phyloP scores from a whole-genome alignment of 2,797 vertebrate genomes.

The Macrochelys suwanniensis region DNA sequence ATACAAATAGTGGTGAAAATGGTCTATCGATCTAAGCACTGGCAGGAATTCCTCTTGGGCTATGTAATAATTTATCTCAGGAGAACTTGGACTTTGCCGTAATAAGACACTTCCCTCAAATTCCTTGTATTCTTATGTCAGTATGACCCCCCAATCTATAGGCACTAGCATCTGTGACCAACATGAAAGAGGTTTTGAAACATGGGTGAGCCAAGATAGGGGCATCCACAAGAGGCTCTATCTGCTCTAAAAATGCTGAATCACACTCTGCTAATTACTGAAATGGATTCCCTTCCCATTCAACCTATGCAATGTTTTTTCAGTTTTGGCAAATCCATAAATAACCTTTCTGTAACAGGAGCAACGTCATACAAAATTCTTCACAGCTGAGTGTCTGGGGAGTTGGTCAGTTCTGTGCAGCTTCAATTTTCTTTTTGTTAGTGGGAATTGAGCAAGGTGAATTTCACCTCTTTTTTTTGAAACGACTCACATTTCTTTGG shows the following conservation, averaged over 20 bases:
- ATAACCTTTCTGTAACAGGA: background rate
- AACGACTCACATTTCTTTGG: background rate
- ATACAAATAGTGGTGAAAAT: background rate
- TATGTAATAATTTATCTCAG: background rate
- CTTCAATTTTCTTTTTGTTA: background rate
- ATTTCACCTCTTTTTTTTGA: background rate
- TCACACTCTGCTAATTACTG: background rate
- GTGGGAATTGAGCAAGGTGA: background rate
- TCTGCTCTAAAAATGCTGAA: background rate
- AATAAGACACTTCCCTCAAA: background rate
- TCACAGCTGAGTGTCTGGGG: background rate
- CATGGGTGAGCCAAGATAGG: background rate
- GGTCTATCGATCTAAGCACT: background rate
- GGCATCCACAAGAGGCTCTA: no score
- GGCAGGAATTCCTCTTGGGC: background rate
- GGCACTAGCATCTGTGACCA: background rate
- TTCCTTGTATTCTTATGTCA: background rate
- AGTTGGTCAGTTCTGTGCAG: background rate
- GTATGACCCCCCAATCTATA: background rate
- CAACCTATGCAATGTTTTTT: background rate
- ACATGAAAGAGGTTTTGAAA: background rate
- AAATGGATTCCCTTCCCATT: background rate
- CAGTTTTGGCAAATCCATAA: background rate
- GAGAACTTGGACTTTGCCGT: background rate
- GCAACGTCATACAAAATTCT: background rate